phyloP scores from a whole-genome alignment of 23 tunicate species.

The Diplosoma virens region DNA sequence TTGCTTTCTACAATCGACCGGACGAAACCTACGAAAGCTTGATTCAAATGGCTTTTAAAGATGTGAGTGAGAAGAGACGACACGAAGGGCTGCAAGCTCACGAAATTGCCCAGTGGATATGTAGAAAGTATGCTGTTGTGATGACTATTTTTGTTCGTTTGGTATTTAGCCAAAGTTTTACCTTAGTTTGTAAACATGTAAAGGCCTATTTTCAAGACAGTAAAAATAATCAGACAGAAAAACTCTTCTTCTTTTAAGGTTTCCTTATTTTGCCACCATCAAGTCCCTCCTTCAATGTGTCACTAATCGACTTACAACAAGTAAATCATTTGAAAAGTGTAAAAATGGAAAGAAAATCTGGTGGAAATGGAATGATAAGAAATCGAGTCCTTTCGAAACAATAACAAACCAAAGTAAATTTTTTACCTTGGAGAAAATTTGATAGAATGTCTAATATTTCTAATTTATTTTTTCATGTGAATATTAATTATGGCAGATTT shows the following conservation, averaged over 20 bases:
- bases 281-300: constrained; percentile 10
- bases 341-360: background rate
- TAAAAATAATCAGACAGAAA: too few relatives aligned
- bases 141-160: background rate
- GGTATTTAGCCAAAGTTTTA: background rate
- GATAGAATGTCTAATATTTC: background rate
- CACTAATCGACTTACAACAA: background rate
- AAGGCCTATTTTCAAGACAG: too few relatives aligned
- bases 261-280: constrained; percentile 10
- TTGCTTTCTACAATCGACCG: constrained; percentile 5
- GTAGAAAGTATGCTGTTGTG: constrained; percentile 2
- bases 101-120: constrained; percentile 15
- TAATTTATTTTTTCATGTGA: background rate
- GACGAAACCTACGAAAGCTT: background rate
- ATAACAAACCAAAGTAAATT: background rate
- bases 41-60: constrained; percentile 6
- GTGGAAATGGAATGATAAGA: background rate
- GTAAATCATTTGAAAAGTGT: background rate
- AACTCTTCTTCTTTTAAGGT: too few relatives aligned
- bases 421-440: background rate
- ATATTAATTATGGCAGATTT: background rate
- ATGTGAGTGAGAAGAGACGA: background rate
- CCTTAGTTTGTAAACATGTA: too few relatives aligned
- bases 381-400: background rate
- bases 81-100: constrained; percentile 5